phyloP scores from a whole-genome alignment of 2,113 vertebrate genomes.

The Grammomys dolichurus region DNA sequence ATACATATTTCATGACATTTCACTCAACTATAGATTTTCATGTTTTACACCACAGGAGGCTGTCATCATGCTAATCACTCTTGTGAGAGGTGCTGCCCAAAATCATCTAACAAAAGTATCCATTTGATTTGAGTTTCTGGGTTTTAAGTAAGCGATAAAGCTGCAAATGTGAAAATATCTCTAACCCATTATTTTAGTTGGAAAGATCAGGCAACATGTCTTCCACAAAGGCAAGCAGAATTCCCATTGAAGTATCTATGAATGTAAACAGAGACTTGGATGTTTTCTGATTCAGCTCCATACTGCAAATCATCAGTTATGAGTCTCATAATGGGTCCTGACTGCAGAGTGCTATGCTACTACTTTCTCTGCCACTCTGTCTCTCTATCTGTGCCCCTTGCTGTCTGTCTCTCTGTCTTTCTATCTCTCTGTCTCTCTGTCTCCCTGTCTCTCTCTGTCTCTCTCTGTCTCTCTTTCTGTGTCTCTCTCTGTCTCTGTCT shows the following conservation, averaged over 20 bases:
- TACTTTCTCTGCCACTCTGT: too few relatives aligned
- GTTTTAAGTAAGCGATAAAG: neutral
- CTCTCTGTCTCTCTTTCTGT: neutral
- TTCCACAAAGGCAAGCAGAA: neutral
- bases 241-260: neutral
- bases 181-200: neutral
- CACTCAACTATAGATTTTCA: neutral
- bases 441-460: too few relatives aligned
- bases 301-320: neutral
- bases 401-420: too few relatives aligned
- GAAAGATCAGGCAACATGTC: neutral
- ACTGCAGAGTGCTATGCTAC: neutral
- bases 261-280: neutral
- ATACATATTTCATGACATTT: constrained; percentile 11
- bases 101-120: neutral
- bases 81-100: neutral
- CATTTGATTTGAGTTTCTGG: neutral
- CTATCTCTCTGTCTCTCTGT: too few relatives aligned
- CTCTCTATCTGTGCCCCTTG: too few relatives aligned
- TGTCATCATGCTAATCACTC: constrained; percentile 17
- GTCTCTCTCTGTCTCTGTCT: too few relatives aligned
- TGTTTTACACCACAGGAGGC: neutral
- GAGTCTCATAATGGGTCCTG: neutral
- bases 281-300: neutral
- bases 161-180: neutral